Evolutionary conservation across 2,888 invertebrate species (phyloP).

Genomic region (Zaprionus obscuricornis): DNA sequence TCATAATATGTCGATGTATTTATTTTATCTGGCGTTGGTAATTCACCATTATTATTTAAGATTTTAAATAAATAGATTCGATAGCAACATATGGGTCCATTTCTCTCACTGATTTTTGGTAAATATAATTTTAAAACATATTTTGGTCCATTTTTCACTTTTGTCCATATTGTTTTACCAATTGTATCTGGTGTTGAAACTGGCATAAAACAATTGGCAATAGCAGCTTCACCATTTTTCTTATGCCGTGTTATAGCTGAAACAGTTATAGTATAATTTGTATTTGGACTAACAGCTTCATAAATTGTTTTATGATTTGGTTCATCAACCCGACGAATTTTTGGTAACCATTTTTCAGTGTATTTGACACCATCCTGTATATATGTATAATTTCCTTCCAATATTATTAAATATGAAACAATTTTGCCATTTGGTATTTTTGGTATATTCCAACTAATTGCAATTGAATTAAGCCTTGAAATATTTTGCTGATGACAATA

Average conservation of each 20-base stretch:
- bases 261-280: constrained; percentile 91
- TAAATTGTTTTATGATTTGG: constrained; percentile 84
- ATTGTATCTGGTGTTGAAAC: constrained; percentile 88
- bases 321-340: constrained; percentile 85
- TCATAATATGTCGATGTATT: constrained; percentile 89
- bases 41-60: constrained; percentile 85
- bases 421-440: constrained; percentile 90
- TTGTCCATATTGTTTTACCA: constrained; percentile 85
- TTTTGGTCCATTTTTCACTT: constrained; percentile 86
- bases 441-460: constrained; percentile 90
- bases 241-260: constrained; percentile 91
- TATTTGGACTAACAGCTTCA: constrained; percentile 91
- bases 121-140: constrained; percentile 90
- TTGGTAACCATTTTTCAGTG: constrained; percentile 86
- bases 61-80: constrained; percentile 91
- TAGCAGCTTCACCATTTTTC: constrained; percentile 88
- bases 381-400: constrained; percentile 85
- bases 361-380: constrained; percentile 84
- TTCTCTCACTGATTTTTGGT: constrained; percentile 91
- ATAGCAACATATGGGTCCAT: constrained; percentile 94
- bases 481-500: constrained; percentile 87
- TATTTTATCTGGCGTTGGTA: constrained; percentile 89
- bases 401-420: constrained; percentile 88
- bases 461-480: constrained; percentile 85
- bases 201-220: constrained; percentile 88